These are phyloP conservation scores for Himantopus leucocephalus DNA, from an alignment of 2,113 vertebrate species.

Conservation along the genomic window DNA sequence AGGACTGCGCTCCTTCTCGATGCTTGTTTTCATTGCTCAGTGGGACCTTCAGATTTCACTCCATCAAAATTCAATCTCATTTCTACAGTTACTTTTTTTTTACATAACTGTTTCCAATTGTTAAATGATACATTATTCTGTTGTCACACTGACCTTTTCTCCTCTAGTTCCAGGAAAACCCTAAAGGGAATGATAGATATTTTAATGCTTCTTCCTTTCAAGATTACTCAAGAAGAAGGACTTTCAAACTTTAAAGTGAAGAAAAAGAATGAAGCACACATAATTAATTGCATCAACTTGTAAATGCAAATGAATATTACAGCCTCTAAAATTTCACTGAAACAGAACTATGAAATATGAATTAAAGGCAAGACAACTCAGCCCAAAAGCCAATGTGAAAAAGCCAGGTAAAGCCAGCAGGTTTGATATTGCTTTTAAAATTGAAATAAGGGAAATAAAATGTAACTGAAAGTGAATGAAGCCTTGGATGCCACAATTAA, in stretches of 20 bases:
- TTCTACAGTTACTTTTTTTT: neutral
- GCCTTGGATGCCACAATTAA: neutral
- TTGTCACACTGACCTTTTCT: constrained; percentile 87
- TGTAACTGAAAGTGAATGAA: neutral
- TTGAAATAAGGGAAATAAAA: neutral
- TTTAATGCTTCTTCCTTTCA: constrained; percentile 13
- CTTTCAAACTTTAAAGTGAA: constrained; percentile 26
- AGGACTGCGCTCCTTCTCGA: neutral
- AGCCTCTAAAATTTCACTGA: constrained; percentile 10
- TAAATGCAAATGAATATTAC: constrained; percentile 10
- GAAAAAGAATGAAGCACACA: neutral
- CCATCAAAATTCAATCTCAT: neutral
- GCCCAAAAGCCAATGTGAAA: constrained; percentile 31
- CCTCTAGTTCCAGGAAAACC: constrained; percentile 93
- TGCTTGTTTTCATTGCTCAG: neutral
- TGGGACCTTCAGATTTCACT: neutral
- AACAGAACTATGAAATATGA: neutral
- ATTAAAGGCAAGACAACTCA: constrained; percentile 20
- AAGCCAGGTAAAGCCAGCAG: constrained; percentile 16
- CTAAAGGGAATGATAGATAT: constrained; percentile 74
- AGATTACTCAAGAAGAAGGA: neutral
- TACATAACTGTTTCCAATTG: neutral
- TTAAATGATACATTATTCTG: neutral
- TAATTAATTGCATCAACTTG: neutral
- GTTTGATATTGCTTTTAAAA: constrained; percentile 9